These are phyloP conservation scores for Syritta pipiens DNA, from an alignment of 2,888 invertebrate species.

Conservation along the genomic window DNA sequence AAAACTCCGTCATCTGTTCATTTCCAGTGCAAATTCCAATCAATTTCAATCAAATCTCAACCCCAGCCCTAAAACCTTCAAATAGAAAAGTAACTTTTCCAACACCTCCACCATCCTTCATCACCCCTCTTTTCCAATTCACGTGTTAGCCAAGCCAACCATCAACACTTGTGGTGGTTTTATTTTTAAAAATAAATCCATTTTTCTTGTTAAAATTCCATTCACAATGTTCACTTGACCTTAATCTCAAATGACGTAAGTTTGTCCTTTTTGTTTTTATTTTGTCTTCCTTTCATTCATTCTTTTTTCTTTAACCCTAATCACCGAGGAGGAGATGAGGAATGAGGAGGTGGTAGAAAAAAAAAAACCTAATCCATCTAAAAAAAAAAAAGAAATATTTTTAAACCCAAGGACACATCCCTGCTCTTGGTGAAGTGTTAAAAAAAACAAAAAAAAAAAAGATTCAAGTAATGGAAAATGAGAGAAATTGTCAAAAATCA, in stretches of 20 bases:
- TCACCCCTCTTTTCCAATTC: no score
- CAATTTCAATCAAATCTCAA: no score
- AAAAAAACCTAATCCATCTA: constrained; percentile 42
- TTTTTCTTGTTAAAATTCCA: not conserved
- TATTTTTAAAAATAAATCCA: constrained; percentile 1
- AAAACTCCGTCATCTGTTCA: no score
- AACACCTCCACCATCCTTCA: no score
- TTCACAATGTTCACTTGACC: constrained; percentile 30
- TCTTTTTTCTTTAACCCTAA: constrained; percentile 9
- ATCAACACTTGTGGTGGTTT: not conserved
- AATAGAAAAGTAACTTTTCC: no score
- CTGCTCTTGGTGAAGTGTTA: not conserved
- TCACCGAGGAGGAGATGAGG: no score
- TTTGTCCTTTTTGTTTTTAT: constrained; percentile 2
- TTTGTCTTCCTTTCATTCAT: not conserved
- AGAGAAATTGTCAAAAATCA: constrained; percentile 14
- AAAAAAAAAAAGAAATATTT: no score
- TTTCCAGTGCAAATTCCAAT: no score
- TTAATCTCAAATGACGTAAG: constrained; percentile 32
- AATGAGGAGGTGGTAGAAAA: constrained; percentile 20
- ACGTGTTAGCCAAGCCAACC: no score
- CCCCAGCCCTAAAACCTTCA: no score
- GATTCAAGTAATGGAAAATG: not conserved
- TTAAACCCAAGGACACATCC: constrained; percentile 34
- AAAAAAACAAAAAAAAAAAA: not conserved